Evolutionary conservation across 2,888 invertebrate genomes (phyloP), one percentile per base, ranked within the genome.

Genomic region (Physocephala rufipes): DNA sequence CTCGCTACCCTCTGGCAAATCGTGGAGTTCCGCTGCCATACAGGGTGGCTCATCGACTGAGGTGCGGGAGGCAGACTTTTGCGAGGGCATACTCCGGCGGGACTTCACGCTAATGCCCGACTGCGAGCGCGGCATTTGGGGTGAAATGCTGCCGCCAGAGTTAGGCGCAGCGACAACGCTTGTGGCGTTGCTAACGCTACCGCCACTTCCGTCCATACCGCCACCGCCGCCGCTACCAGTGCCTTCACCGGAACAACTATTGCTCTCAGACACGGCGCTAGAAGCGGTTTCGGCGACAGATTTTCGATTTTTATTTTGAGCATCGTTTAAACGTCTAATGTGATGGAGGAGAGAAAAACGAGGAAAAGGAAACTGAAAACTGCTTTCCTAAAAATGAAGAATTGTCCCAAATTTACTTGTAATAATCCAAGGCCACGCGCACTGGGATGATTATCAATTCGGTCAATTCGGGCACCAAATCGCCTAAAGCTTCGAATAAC

Each of bases 401-500:
- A n/a, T n/a, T n/a, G n/a, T n/a, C n/a, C n/a, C n/a, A n/a, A n/a
- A n/a, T n/a, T 78, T 76, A 86, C 86, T 83, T 86, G 76, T 86
- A 86, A 76, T 86, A 86, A 77, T 86, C 86, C 73, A 86, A 81
- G 65, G 86, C 86, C 59, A 85, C 81, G 69, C 86, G 83, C 76
- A 86, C 86, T 66, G 86, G 86, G 74, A 85, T 82, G 74, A 86
- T 86, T 72, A 86, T 86, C 68, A 86, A 80, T 71, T 86, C 93
- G 87, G 91, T 90, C 73, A 93, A 87, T 82, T 92, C 92, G 1
- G 91, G 90, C 74, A 93, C 89, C 63, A 93, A 88, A 76, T 91
- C 91, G 16, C 92, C 92, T 21, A 94, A 88, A 9, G 92, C 90
- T 85, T 94, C 93, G 83, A 94, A 94, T 55, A 94, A 87, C 19